Evolutionary conservation across 2,113 vertebrate species (phyloP).

Genomic region (Perccottus glenii): DNA sequence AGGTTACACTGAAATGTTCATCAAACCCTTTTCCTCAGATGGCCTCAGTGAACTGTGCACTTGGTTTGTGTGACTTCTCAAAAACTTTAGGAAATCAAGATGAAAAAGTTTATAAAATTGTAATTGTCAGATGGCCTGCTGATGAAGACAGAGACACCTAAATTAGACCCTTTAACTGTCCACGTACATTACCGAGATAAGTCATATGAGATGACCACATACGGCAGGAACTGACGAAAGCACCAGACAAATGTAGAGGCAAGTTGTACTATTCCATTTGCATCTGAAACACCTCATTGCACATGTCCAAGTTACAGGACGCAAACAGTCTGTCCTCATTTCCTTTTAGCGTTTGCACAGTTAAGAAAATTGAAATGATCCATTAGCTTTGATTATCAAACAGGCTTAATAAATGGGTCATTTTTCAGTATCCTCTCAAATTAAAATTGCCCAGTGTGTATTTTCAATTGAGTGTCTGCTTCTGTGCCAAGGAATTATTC

Average conservation of each 20-base stretch:
- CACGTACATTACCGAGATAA: too few species aligned
- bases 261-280: conserved; percentile 27
- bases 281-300: conserved; percentile 51
- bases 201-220: too few species aligned
- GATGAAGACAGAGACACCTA: too few species aligned
- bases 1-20: too few species aligned
- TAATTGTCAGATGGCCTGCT: too few species aligned
- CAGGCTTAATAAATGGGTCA: conserved; percentile 66
- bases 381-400: conserved; percentile 75
- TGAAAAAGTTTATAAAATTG: too few species aligned
- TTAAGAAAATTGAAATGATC: conserved; percentile 65
- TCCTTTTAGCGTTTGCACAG: conserved; percentile 53
- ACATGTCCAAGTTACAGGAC: conserved; percentile 51
- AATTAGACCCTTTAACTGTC: too few species aligned
- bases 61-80: too few species aligned
- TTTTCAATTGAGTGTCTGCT: conserved; percentile 63
- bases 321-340: conserved; percentile 32
- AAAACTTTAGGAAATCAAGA: too few species aligned
- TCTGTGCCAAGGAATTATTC: conserved; percentile 67
- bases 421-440: conserved; percentile 72
- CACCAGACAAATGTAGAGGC: neutral
- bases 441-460: conserved; percentile 72
- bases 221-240: too few species aligned
- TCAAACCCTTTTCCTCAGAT: too few species aligned
- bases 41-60: too few species aligned